These are phyloP conservation scores for Tragopan temminckii DNA, from an alignment of 2,797 vertebrate genomes.

Conservation along the genomic window DNA sequence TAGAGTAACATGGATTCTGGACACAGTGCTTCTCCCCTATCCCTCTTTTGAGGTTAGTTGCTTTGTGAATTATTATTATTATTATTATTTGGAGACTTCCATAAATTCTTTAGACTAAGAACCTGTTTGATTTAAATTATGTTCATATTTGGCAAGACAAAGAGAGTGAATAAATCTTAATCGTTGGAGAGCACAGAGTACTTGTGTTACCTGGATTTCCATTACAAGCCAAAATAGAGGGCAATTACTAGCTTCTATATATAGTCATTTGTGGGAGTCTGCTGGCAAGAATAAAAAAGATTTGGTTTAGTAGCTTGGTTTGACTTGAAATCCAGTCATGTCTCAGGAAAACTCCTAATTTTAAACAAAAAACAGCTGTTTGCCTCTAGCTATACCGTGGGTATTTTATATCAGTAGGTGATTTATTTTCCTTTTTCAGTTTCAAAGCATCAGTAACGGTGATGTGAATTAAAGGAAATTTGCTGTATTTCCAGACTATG, in stretches of 20 bases:
- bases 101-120: neutral
- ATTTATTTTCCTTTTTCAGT: slow-evolving; percentile 17
- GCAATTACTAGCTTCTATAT: slow-evolving; percentile 84
- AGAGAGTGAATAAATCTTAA: slow-evolving; percentile 27
- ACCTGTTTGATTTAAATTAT: neutral
- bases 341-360: slow-evolving; percentile 80
- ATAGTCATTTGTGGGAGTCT: slow-evolving; percentile 81
- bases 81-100: neutral
- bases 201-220: slow-evolving; percentile 67
- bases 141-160: neutral
- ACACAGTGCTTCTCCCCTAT: fast-evolving
- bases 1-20: neutral
- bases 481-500: slow-evolving; percentile 8
- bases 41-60: neutral
- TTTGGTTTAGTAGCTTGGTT: slow-evolving; percentile 79
- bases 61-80: neutral
- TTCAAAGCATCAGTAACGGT: slow-evolving; percentile 24
- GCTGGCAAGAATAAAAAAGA: slow-evolving; percentile 77
- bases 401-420: slow-evolving; percentile 35
- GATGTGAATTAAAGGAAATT: slow-evolving; percentile 31
- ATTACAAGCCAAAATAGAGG: slow-evolving; percentile 53
- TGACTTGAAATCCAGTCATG: slow-evolving; percentile 85
- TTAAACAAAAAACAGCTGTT: slow-evolving; percentile 88
- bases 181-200: neutral
- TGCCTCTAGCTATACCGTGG: slow-evolving; percentile 54